Evolutionary conservation across 2,888 invertebrate genomes (phyloP).

Genomic region (Trichopoda pennipes): DNA sequence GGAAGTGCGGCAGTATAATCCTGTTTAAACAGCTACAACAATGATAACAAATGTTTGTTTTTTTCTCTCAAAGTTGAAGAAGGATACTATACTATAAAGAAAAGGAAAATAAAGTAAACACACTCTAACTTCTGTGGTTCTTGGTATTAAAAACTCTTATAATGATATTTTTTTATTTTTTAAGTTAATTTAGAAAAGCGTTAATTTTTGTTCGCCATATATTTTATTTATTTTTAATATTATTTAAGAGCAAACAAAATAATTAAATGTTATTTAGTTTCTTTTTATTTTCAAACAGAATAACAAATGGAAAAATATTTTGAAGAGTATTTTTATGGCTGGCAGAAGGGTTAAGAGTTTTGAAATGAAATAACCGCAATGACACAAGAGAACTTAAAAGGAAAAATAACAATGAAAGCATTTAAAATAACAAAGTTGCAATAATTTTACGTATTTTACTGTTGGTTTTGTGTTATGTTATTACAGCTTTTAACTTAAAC

Average conservation of each 20-base stretch:
- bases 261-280: slow-evolving; percentile 35
- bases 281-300: slow-evolving; percentile 3
- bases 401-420: slow-evolving; percentile 18
- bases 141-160: slow-evolving; percentile 13
- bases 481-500: neutral
- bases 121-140: slow-evolving; percentile 8
- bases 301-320: slow-evolving; percentile 9
- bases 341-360: slow-evolving; percentile 38
- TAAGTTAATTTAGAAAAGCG: slow-evolving; percentile 50
- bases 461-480: slow-evolving; percentile 3
- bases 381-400: slow-evolving; percentile 2
- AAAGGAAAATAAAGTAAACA: slow-evolving; percentile 4
- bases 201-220: slow-evolving; percentile 35
- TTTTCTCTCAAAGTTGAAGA: neutral
- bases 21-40: slow-evolving; percentile 21
- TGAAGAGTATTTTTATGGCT: slow-evolving; percentile 15
- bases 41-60: slow-evolving; percentile 16
- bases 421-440: slow-evolving; percentile 46
- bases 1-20: slow-evolving; percentile 4
- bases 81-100: slow-evolving; percentile 25
- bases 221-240: slow-evolving; percentile 20
- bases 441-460: slow-evolving; percentile 48
- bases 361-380: slow-evolving; percentile 36
- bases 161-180: slow-evolving; percentile 19
- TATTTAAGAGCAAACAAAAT: slow-evolving; percentile 38